These are phyloP conservation scores for Arenaria interpres DNA, from an alignment of 2,113 vertebrate species.

Conservation along the genomic window DNA sequence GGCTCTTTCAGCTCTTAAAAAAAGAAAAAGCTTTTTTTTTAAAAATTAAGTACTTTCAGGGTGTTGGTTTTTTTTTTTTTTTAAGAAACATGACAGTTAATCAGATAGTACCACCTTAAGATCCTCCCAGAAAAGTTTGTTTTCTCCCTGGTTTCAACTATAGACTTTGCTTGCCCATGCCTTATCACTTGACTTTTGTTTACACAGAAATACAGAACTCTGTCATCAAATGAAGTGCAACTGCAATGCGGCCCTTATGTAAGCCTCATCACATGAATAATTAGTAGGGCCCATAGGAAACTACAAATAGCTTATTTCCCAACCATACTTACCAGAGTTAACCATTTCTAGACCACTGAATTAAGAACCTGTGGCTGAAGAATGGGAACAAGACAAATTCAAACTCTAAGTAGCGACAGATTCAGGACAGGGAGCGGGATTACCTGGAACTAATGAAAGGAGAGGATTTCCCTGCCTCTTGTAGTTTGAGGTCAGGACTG, in stretches of 20 bases:
- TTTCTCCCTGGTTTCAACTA: neutral
- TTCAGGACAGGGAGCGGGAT: neutral
- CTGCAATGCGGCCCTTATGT: slow-evolving; percentile 6
- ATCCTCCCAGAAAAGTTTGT: neutral
- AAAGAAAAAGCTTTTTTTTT: neutral
- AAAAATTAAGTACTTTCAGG: neutral
- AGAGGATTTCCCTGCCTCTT: neutral
- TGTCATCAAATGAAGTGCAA: slow-evolving; percentile 16
- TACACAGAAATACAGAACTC: slow-evolving; percentile 35
- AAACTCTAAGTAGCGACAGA: neutral
- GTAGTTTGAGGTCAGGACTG: neutral
- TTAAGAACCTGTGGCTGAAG: neutral
- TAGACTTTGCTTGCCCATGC: slow-evolving; percentile 15
- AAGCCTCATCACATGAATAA: slow-evolving; percentile 46
- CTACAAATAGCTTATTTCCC: slow-evolving; percentile 16
- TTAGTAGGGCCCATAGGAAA: slow-evolving; percentile 6
- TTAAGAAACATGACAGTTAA: neutral
- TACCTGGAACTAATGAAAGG: neutral
- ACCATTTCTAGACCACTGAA: neutral
- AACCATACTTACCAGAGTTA: neutral
- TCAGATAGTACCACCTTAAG: neutral
- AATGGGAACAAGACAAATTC: neutral
- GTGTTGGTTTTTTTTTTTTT: neutral
- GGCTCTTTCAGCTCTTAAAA: neutral
- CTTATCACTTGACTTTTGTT: slow-evolving; percentile 41